phyloP scores from a whole-genome alignment of 2,797 vertebrate genomes.

The Mastacembelus armatus region DNA sequence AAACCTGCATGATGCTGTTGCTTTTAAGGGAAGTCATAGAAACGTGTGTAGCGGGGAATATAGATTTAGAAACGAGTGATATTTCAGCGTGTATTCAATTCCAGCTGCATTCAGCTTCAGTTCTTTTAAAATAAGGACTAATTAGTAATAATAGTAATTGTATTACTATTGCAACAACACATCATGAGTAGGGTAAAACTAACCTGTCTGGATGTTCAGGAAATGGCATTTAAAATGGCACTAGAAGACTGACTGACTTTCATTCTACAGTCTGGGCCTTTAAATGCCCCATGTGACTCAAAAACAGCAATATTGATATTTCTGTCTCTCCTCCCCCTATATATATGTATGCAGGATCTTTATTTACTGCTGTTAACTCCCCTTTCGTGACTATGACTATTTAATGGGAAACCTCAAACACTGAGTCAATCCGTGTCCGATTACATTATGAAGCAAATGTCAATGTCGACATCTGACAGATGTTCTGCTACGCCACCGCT shows the following conservation, averaged over 20 bases:
- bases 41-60: conserved; percentile 58
- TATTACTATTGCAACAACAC: too few species aligned
- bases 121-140: conserved; percentile 77
- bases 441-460: conserved; percentile 70
- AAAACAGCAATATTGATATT: conserved; percentile 61
- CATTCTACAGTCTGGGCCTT: conserved; percentile 64
- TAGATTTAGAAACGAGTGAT: conserved; percentile 80
- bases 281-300: conserved; percentile 53
- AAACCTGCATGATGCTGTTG: conserved; percentile 64
- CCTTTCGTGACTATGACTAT: conserved; percentile 44
- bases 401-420: conserved; percentile 62
- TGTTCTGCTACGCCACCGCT: conserved; percentile 32
- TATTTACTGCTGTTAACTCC: conserved; percentile 11
- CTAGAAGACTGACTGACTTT: conserved; percentile 50
- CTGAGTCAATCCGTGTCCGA: conserved; percentile 67
- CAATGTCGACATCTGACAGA: conserved; percentile 75
- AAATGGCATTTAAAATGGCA: conserved; percentile 68
- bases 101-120: conserved; percentile 65
- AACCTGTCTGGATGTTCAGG: too few species aligned
- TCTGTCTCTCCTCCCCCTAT: conserved; percentile 18
- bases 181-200: too few species aligned
- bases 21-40: conserved; percentile 67
- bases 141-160: too few species aligned
- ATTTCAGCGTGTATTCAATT: conserved; percentile 69
- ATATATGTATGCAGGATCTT: too few species aligned